A percentile compares a stretch with the other conserved stretches of the same genome.
These are phyloP conservation scores for Zaprionus lineosus DNA, from an alignment of 2,888 invertebrate species.

Conservation along the genomic window DNA sequence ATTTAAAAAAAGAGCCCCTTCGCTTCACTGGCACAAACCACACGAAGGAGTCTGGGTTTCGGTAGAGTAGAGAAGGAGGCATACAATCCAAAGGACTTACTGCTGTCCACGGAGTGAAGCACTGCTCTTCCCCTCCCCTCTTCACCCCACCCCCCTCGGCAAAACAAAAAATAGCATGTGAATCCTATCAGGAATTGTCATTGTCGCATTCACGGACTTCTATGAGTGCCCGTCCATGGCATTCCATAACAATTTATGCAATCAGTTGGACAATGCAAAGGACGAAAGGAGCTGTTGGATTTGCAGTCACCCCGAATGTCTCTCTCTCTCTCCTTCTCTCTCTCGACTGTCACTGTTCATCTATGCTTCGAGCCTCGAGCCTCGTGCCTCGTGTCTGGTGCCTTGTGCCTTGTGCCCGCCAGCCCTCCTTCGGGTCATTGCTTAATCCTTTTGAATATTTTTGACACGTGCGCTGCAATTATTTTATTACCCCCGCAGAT, in stretches of 20 bases:
- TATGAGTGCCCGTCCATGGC: conserved; percentile 40
- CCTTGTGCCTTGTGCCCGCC: neutral
- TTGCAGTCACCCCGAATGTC: conserved; percentile 15
- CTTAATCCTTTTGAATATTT: conserved; percentile 79
- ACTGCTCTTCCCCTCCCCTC: conserved; percentile 22
- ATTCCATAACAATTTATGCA: conserved; percentile 76
- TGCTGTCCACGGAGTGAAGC: conserved; percentile 16
- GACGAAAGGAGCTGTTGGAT: conserved; percentile 35
- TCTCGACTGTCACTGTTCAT: no score
- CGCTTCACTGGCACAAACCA: no score
- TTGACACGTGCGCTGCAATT: conserved; percentile 81
- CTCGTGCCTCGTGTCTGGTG: no score
- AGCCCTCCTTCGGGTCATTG: neutral
- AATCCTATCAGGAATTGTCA: conserved; percentile 25
- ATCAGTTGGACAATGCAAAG: conserved; percentile 64
- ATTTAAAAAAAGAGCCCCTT: no score
- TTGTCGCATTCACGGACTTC: conserved; percentile 29
- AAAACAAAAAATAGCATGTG: conserved; percentile 23
- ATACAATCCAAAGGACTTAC: conserved; percentile 38
- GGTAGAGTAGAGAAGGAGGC: no score
- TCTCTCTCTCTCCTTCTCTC: conserved; percentile 13
- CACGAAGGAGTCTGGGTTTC: no score
- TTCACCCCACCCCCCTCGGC: neutral
- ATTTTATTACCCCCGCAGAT: conserved; percentile 76
- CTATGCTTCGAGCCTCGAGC: no score